Evolutionary conservation across 1,140 invertebrate species (phyloP).

Genomic region (Danaus plexippus): DNA sequence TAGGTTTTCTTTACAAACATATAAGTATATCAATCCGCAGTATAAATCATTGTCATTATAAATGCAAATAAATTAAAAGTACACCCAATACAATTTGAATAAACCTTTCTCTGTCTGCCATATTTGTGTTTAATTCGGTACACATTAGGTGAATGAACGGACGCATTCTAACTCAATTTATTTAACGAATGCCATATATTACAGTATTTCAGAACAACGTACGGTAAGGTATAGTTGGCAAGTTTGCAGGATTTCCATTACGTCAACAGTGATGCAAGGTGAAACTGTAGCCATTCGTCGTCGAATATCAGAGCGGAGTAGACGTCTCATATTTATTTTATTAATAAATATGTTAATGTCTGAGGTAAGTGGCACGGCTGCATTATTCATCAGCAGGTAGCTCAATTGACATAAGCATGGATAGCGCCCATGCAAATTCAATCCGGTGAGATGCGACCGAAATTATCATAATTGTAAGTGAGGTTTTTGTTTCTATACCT

Average conservation of each 20-base stretch:
- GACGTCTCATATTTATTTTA: conserved; percentile 67
- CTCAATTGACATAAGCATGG: conserved; percentile 64
- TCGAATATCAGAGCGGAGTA: conserved; percentile 29
- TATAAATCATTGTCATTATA: too few species aligned
- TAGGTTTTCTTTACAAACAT: too few species aligned
- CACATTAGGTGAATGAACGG: conserved; percentile 60
- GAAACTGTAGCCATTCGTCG: conserved; percentile 32
- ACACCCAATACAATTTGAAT: too few species aligned
- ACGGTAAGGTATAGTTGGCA: conserved; percentile 41
- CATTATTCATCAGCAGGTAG: conserved; percentile 65
- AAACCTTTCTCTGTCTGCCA: conserved; percentile 2
- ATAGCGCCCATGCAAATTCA: conserved; percentile 67
- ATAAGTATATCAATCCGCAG: too few species aligned
- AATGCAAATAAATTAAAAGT: too few species aligned
- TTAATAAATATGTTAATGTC: conserved; percentile 71
- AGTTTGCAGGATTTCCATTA: conserved; percentile 42
- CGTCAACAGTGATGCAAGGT: conserved; percentile 43
- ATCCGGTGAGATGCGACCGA: conserved; percentile 57
- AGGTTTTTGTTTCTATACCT: conserved; percentile 69
- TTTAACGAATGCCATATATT: conserved; percentile 66
- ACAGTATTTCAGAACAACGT: conserved; percentile 50
- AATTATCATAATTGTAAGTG: conserved; percentile 70
- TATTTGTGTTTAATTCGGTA: conserved; percentile 52
- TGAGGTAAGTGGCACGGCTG: conserved; percentile 60
- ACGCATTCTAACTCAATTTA: conserved; percentile 58